These are phyloP conservation scores for Drosophila bifasciata DNA, from an alignment of 1,140 invertebrate species.

Conservation along the genomic window DNA sequence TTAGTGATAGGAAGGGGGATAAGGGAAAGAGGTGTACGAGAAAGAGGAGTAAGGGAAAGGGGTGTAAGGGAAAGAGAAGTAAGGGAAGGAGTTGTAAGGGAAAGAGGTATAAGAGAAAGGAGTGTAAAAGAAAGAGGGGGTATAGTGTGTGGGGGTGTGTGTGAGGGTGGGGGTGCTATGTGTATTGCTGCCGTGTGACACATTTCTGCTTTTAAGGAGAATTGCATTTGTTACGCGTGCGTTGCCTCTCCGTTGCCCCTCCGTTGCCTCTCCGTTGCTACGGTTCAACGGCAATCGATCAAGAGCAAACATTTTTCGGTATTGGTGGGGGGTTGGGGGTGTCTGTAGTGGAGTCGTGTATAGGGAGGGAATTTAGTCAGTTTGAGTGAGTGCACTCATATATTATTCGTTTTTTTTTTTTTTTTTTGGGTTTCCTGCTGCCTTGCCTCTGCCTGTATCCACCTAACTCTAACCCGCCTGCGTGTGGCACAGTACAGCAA, in stretches of 20 bases:
- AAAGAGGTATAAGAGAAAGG: no score
- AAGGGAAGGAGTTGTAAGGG: no score
- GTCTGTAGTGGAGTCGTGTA: constrained; percentile 26
- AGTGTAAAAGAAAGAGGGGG: no score
- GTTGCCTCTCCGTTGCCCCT: no score
- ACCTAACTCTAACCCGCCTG: constrained; percentile 14
- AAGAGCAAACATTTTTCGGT: constrained; percentile 76
- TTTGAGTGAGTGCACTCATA: constrained; percentile 79
- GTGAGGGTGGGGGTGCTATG: not conserved
- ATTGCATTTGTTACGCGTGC: constrained; percentile 83
- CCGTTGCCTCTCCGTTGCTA: no score
- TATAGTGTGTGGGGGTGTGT: not conserved
- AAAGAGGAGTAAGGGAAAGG: no score
- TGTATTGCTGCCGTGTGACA: constrained; percentile 74
- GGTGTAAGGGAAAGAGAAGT: no score
- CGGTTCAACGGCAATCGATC: constrained; percentile 81
- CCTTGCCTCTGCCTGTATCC: constrained; percentile 17
- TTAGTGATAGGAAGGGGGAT: constrained; percentile 27
- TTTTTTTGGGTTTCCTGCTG: not conserved
- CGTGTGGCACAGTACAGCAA: constrained; percentile 52
- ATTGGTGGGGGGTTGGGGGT: not conserved
- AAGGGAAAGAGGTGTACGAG: no score
- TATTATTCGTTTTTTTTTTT: constrained; percentile 49
- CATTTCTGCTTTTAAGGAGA: constrained; percentile 83
- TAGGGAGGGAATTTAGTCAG: constrained; percentile 70